Conservation (phyloP, 1,140 invertebrate genomes). For the Diorhabda carinulata region DNA sequence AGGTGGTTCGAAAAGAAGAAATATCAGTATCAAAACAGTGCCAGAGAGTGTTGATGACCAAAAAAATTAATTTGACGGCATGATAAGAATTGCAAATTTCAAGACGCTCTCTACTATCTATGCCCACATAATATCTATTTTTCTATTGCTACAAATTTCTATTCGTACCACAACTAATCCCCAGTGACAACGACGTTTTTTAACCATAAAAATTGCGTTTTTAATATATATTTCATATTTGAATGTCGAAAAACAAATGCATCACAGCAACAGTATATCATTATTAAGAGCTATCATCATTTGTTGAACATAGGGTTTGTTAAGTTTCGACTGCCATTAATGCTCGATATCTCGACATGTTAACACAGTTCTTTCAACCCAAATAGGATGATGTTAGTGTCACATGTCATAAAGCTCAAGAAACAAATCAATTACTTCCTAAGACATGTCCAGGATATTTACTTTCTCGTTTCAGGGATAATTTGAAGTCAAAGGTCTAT, state of each 20-base stretch:
- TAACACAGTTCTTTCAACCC: neutral
- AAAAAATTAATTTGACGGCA: neutral
- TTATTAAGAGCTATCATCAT: too few relatives aligned
- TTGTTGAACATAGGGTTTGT: neutral
- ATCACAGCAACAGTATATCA: too few relatives aligned
- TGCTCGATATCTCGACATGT: neutral
- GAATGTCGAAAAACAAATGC: too few relatives aligned
- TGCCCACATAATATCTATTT: neutral
- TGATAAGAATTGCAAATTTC: slow-evolving; percentile 5
- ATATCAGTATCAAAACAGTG: neutral
- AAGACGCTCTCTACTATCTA: neutral
- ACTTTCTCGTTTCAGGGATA: neutral
- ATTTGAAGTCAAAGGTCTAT: neutral
- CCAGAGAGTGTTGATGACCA: neutral
- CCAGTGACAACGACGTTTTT: neutral
- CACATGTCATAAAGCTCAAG: neutral
- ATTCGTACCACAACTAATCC: neutral
- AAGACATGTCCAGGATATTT: neutral
- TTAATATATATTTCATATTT: too few relatives aligned
- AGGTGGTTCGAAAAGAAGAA: neutral
- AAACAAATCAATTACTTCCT: neutral
- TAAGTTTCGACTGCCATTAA: neutral
- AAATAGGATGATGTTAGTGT: neutral
- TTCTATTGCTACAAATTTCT: neutral
- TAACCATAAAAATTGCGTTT: neutral